Base-by-base conservation (phyloP, 2,888 invertebrate genomes). In the Tetragonula carbonaria region DNA sequence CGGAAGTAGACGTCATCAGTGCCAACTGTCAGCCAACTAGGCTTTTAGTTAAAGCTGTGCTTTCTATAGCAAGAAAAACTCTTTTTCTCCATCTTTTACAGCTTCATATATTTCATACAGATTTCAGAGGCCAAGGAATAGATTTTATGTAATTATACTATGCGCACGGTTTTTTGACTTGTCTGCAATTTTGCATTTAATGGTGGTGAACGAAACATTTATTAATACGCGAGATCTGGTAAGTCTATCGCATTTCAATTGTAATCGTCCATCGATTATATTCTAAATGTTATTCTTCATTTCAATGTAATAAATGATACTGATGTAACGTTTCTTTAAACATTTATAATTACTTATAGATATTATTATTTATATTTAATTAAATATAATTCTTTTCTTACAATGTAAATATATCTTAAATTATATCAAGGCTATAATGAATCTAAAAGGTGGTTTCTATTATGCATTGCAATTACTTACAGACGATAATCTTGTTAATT, bases 1-100 rank as follows among this genome's bases (percentile, higher is more conserved):
- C 93, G 94, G 94, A 94, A 93, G 93, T 94, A 93, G 92, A 94
- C 94, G 94, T 94, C 94, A 94, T 91, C 94, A 93, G 92, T 93
- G 93, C 93, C 93, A 94, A 93, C 93, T 93, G 92, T 93, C 93
- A 93, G 91, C 92, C 87, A 90, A 91, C 90, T 86, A 89, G 89
- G 91, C 90, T 92, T 87, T 45, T 45, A 45, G 87, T 84, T 90
- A 87, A 90, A 88, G 90, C 87, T 91, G 90, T 89, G 86, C 89
- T 92, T 92, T 91, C 87, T 90, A 86, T 88, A 85, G 86, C 89
- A 91, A 89, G 88, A 92, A 91, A 91, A 90, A 87, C 83, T 89
- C 88, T 92, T 91, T 82, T 92, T 90, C 90, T 88, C 86, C 84
- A 80, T 88, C 88, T 91, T 86, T 88, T 84, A 85, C 85, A 88